These are phyloP conservation scores for Masnerella sp. DNA, from an alignment of 2,888 invertebrate genomes.

Conservation along the genomic window DNA sequence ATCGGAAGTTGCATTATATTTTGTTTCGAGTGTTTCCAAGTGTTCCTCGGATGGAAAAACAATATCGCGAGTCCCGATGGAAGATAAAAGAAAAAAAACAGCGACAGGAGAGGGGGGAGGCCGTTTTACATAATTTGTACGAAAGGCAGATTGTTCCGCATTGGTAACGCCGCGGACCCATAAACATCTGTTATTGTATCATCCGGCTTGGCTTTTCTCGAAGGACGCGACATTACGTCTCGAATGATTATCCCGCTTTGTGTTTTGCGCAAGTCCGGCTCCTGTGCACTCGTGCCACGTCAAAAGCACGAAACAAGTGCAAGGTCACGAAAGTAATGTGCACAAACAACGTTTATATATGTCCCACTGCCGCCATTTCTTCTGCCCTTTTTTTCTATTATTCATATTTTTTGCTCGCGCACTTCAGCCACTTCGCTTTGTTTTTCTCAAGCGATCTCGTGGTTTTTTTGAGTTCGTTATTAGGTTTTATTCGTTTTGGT, in stretches of 20 bases:
- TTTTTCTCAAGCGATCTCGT: no score
- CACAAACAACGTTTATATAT: slow-evolving; percentile 37
- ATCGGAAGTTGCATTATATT: no score
- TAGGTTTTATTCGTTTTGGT: no score
- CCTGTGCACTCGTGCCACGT: slow-evolving; percentile 14
- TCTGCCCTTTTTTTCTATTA: no score
- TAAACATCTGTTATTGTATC: slow-evolving; percentile 44
- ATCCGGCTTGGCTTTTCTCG: slow-evolving; percentile 42
- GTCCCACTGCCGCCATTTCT: no score
- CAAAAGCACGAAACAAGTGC: slow-evolving; percentile 52
- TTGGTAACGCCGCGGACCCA: slow-evolving; percentile 24
- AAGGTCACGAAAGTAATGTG: slow-evolving; percentile 47
- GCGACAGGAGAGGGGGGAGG: neutral
- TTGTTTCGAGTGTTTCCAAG: no score
- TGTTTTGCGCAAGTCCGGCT: slow-evolving; percentile 42
- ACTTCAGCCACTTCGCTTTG: no score
- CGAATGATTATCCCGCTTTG: slow-evolving; percentile 40
- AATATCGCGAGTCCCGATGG: no score
- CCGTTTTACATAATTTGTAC: slow-evolving; percentile 39
- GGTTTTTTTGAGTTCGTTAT: no score
- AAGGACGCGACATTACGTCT: slow-evolving; percentile 49
- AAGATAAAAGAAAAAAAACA: neutral
- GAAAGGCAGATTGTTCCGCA: slow-evolving; percentile 36
- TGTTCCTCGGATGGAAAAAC: no score
- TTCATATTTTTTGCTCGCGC: no score